A percentile compares a stretch with the other conserved stretches of the same genome.
Conservation (phyloP, 2,888 invertebrate genomes). For the Nomada fucata region DNA sequence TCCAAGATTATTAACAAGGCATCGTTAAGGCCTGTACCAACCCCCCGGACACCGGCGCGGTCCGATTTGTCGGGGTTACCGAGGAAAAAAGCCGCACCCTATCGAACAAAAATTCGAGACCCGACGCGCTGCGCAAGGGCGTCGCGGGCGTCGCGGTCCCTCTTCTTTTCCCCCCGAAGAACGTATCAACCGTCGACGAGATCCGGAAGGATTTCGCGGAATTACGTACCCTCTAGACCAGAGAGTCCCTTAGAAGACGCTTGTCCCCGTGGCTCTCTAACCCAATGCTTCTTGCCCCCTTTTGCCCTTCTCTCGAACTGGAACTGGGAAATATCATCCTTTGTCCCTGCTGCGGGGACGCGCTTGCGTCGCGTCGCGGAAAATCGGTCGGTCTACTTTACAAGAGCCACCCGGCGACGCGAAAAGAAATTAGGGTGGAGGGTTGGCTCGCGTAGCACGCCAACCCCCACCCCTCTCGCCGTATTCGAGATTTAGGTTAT, state of each 20-base stretch:
- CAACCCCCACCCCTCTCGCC: not conserved
- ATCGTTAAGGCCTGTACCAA: slow-evolving; percentile 79
- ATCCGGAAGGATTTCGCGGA: slow-evolving; percentile 49
- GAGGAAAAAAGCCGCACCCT: slow-evolving; percentile 57
- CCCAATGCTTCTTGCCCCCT: slow-evolving; percentile 19
- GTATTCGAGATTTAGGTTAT: slow-evolving; percentile 64
- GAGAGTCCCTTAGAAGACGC: slow-evolving; percentile 4
- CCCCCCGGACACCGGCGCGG: slow-evolving; percentile 33
- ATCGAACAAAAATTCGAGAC: slow-evolving; percentile 72
- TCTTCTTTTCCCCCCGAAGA: slow-evolving; percentile 19
- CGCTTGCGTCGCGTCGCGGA: slow-evolving; percentile 29
- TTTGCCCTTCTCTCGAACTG: slow-evolving; percentile 17
- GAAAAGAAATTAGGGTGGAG: slow-evolving; percentile 8
- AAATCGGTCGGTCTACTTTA: slow-evolving; percentile 63
- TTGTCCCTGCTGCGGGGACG: slow-evolving; percentile 55
- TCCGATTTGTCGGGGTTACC: slow-evolving; percentile 67
- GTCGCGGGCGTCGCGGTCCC: slow-evolving; percentile 51
- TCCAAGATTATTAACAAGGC: slow-evolving; percentile 82
- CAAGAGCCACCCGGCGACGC: slow-evolving; percentile 34
- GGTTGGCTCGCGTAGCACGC: slow-evolving; percentile 34
- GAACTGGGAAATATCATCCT: slow-evolving; percentile 47
- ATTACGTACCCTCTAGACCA: slow-evolving; percentile 43
- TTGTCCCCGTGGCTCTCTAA: slow-evolving; percentile 19
- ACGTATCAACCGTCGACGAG: slow-evolving; percentile 35
- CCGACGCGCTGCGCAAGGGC: slow-evolving; percentile 60